Base-by-base conservation (phyloP, 2,797 vertebrate species). In the Schizopygopsis malacanthus region DNA sequence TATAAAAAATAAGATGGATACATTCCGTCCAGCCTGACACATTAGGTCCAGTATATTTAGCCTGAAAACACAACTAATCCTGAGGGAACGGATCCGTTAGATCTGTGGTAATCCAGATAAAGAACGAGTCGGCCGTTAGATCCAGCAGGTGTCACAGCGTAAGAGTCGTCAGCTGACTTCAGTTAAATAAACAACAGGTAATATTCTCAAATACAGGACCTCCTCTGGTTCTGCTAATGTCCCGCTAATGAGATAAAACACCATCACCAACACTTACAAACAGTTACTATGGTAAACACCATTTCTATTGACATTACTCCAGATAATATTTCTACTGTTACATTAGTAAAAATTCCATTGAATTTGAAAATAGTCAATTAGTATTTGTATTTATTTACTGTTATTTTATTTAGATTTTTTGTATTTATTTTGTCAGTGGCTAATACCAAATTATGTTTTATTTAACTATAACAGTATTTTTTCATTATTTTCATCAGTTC, bases 1-100 rank as follows among this genome's bases (percentile, higher is more conserved):
- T 9, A 10, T 56, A 1, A 11, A 7, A 63, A 63, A 63, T 28
- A 63, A 63, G 61, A 13, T 63, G n/a, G 25, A 11, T 56, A 56
- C 4, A 45, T 37, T 11, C 12, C 45, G 1, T 45, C 47, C 56
- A 39, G 41, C 12, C 43, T 45, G 93, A 90, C 93, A 93, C 87
- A 93, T 41, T 94, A 94, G 88, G 93, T 93, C 92, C 92, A 94
- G 77, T 93, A 92, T 92, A 89, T 94, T 52, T 61, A 9, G 13
- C 7, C 20, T 22, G 0, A 41, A 39, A 52, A 59, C 61, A 33
- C 65, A 5, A 20, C 18, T 86, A 76, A 86, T 78, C 81, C 83
- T 9, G 65, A 8, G 7, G 47, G 63, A 85, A 59, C 37, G 63
- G 63, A 78, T 79, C 22, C 70, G 47, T 50, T 69, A 28, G 47